phyloP scores from a whole-genome alignment of 2,113 vertebrate species.

The Corythornis vintsioides region DNA sequence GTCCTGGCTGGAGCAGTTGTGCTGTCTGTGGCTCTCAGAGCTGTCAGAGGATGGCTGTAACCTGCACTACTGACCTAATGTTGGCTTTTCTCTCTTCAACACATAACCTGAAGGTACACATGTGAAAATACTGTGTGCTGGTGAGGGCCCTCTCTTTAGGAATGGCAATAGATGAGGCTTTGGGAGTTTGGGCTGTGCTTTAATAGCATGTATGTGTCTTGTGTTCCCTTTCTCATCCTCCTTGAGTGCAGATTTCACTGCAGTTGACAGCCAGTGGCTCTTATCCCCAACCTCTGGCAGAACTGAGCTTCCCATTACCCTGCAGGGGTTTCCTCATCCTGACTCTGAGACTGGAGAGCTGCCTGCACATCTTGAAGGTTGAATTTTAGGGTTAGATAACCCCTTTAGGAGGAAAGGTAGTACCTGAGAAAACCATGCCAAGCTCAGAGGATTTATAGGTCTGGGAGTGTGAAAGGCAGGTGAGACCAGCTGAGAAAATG shows the following conservation, averaged over 20 bases:
- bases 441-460: neutral
- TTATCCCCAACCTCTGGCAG: neutral
- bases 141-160: neutral
- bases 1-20: neutral
- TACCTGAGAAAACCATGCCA: neutral
- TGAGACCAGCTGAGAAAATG: neutral
- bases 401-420: neutral
- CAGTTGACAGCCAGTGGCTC: neutral
- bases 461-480: neutral
- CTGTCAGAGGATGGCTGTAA: neutral
- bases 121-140: neutral
- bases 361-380: neutral
- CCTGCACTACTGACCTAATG: rapidly evolving
- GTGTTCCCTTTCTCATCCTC: neutral
- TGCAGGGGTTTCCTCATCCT: rapidly evolving
- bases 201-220: neutral
- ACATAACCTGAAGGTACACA: neutral
- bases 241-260: rapidly evolving
- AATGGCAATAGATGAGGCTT: neutral
- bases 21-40: neutral
- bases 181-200: neutral
- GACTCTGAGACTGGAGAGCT: neutral
- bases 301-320: too few species aligned
- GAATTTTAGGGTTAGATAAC: neutral
- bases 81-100: neutral